Evolutionary conservation across 1,140 invertebrate genomes (phyloP).

Genomic region (Archivesica marissinica): DNA sequence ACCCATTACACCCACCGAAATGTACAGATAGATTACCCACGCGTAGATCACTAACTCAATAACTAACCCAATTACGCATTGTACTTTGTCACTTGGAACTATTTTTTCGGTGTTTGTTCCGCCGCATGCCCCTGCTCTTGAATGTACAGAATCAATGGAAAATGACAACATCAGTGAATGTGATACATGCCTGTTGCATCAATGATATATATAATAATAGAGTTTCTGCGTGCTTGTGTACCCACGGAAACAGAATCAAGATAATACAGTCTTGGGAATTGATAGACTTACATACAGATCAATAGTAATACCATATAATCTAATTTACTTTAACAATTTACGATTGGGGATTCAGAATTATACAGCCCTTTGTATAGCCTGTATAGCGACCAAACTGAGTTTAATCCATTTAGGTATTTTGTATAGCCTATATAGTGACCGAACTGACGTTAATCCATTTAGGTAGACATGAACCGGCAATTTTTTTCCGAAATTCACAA

Average conservation of each 20-base stretch:
- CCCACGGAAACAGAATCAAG: background rate
- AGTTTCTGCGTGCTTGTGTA: background rate
- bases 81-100: too few relatives aligned
- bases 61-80: too few relatives aligned
- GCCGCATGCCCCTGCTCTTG: too few relatives aligned
- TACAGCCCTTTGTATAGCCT: background rate
- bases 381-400: background rate
- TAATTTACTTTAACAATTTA: slow-evolving; percentile 5
- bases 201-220: background rate
- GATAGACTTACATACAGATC: background rate
- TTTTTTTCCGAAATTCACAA: too few relatives aligned
- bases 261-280: slow-evolving; percentile 7
- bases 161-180: background rate
- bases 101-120: too few relatives aligned
- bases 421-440: background rate
- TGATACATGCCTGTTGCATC: background rate
- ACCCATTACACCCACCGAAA: too few relatives aligned
- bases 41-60: too few relatives aligned
- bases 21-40: too few relatives aligned
- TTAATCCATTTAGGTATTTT: too few relatives aligned
- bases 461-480: too few relatives aligned
- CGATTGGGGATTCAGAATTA: background rate
- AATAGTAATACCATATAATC: background rate
- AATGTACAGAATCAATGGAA: too few relatives aligned
- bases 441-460: background rate